A percentile compares a stretch with the other conserved stretches of the same genome.
These are phyloP conservation scores for Brachionus asplanchnoidis DNA, from an alignment of 1,140 invertebrate genomes.

Conservation along the genomic window DNA sequence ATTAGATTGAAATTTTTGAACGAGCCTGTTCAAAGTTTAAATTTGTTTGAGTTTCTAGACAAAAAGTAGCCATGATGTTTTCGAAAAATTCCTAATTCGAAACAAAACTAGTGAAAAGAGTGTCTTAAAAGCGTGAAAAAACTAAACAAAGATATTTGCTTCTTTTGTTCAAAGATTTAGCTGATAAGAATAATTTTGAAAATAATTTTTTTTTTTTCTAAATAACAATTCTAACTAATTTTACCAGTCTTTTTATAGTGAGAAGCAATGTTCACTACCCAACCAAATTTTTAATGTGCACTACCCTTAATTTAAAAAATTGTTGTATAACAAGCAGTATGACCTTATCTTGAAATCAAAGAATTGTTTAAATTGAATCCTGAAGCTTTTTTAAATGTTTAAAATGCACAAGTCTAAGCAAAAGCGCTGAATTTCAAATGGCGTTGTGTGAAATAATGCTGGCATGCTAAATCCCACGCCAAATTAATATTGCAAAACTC, in stretches of 20 bases:
- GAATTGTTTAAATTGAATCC: slow-evolving; percentile 2
- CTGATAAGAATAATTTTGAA: neutral
- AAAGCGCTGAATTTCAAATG: neutral
- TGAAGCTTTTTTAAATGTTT: neutral
- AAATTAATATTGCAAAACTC: neutral
- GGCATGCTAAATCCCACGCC: neutral
- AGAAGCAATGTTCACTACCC: neutral
- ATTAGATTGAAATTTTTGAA: neutral
- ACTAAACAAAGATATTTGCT: neutral
- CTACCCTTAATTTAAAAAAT: neutral
- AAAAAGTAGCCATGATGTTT: neutral
- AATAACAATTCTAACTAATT: neutral
- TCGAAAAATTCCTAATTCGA: neutral
- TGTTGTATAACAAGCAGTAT: neutral
- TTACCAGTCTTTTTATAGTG: neutral
- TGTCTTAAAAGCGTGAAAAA: neutral
- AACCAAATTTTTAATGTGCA: neutral
- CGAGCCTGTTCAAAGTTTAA: neutral
- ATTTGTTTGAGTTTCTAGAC: neutral
- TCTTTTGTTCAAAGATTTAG: neutral
- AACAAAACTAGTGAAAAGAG: neutral
- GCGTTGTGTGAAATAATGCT: neutral
- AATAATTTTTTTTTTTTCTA: no score
- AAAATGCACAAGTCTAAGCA: neutral
- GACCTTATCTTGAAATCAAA: neutral